Conservation (phyloP, 2,113 vertebrate genomes). For the Corvus hawaiiensis region DNA sequence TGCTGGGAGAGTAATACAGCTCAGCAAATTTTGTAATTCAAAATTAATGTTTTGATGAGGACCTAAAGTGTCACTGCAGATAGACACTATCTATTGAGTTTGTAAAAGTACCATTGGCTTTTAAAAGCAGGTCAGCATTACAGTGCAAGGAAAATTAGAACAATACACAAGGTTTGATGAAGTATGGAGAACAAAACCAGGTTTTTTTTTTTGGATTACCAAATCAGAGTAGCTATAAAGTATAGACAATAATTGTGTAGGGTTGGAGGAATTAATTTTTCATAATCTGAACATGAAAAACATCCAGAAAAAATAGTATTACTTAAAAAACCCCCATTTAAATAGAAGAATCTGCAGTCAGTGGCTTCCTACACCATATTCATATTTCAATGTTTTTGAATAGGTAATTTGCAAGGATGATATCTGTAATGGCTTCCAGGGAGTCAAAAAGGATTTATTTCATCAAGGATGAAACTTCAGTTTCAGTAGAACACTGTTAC, state of each 20-base stretch:
- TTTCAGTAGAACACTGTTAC: neutral
- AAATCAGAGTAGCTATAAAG: neutral
- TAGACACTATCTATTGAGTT: neutral
- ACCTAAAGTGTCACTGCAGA: neutral
- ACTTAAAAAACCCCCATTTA: neutral
- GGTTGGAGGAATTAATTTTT: neutral
- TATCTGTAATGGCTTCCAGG: neutral
- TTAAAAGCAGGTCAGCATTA: neutral
- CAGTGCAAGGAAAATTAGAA: neutral
- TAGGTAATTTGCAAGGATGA: neutral
- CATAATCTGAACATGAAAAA: neutral
- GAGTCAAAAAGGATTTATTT: neutral
- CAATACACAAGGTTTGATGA: neutral
- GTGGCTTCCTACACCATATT: neutral
- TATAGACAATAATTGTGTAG: neutral
- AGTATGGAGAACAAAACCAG: neutral
- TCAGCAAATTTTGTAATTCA: neutral
- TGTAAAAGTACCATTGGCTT: neutral
- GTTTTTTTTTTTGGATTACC: neutral
- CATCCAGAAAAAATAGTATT: neutral
- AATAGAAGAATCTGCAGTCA: neutral
- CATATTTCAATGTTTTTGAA: neutral
- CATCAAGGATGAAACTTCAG: neutral
- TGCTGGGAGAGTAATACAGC: neutral
- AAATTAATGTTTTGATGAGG: neutral